Evolutionary conservation across 2,797 vertebrate genomes (phyloP), one percentile per base, ranked within the genome.

Genomic region (Austrolebias charrua): DNA sequence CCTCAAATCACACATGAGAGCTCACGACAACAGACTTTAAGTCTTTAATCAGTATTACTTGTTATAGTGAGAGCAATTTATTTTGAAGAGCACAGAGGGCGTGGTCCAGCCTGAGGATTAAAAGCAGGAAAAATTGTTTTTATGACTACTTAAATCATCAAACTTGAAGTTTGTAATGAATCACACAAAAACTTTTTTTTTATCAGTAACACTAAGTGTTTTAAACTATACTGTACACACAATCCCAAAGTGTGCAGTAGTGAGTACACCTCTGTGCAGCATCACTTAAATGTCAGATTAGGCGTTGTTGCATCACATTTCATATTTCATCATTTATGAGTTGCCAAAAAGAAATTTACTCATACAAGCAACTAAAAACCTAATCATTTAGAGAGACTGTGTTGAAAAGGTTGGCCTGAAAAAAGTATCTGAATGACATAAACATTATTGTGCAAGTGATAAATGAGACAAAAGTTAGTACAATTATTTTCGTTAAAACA

Each of bases 31-130:
- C 65, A 53, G 5, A 29, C 61, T 69, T 80, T 69, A 24, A 71
- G 71, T 53, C 28, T 71, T 75, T 68, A 74, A 78, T 70, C 67
- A 75, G 64, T 38, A 75, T 55, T 4, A 63, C 72, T 70, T 54
- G 46, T 15, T 18, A 14, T 48, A 54, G 63, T 78, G 33, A 35
- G 33, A 33, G 2, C 3, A 10, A 11, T 40, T 40, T 40, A 40
- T 40, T 24, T 40, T 40, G 12, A 40, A 40, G 38, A 40, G 13
- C 0, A 11, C 10, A 40, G 11, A 0, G 2, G 9, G 11, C 2
- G 2, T 12, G 11, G 38, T 40, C 38, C 13, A 12, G 13, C 38
- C 38, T 40, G 11, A 11, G 38, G 38, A 40, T 24, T 24, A 24
- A 24, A 24, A 24, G 24, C 24, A 24, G 24, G 24, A 24, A 24